Base-by-base conservation (phyloP, 2,113 vertebrate genomes). In the Nicator chloris region DNA sequence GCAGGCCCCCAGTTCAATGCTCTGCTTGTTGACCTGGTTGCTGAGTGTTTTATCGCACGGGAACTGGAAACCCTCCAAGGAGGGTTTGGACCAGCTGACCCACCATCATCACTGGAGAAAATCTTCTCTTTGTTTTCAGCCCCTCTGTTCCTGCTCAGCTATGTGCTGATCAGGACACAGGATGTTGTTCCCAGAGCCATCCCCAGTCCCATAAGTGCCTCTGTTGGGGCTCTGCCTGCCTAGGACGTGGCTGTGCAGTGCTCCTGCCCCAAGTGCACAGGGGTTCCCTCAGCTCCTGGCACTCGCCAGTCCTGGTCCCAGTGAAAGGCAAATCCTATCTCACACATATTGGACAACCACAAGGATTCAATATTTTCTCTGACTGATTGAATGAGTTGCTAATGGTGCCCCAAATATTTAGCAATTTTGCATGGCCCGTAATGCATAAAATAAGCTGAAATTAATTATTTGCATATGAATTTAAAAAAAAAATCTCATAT, bases 181-280 rank as follows among this genome's bases (percentile, higher is more conserved):
- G 14, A 28, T 15, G 18, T 39, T 60, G 17, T 72, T 4, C 6
- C 7, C 28, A 54, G 18, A 45, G 22, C 8, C 39, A 16, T 6
- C 33, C 13, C 17, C 6, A 15, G 13, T 5, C 14, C 33, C 31
- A 28, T 3, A 2, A 10, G 5, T 10, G 7, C 5, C 3, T 1
- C 11, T 40, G 10, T 21, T 0, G 0, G 13, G 53, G n/a, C 22
- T 75, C 12, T 73, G 11, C 17, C n/a, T 59, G 22, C 44, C n/a
- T 1, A 1, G 20, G 13, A 7, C 7, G 6, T 0, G 3, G 7
- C 10, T 56, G 8, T 37, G 17, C 15, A 4, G 15, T 39, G 15
- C 7, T 65, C 7, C 65, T 39, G 31, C 5, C 27, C 10, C 9
- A 39, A 7, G 31, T 1, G 1, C 27, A 3, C 1, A 2, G 3